These are phyloP conservation scores for Camptogramma bilineatum DNA, from an alignment of 2,888 invertebrate species.

Conservation along the genomic window DNA sequence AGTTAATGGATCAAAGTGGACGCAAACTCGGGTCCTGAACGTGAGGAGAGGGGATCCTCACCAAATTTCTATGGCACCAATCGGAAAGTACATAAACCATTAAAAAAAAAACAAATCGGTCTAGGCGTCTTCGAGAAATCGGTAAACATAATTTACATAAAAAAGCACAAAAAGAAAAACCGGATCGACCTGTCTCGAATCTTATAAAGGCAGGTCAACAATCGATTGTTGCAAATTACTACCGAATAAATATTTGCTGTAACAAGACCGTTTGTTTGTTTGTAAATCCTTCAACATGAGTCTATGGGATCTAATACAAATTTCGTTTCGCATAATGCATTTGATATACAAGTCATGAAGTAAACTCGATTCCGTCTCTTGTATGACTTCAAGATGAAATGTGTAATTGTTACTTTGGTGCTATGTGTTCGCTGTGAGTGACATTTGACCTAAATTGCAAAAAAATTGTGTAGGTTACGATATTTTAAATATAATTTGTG, in stretches of 20 bases:
- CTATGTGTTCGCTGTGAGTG: slow-evolving; percentile 24
- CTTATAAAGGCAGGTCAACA: background rate
- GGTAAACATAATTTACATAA: no score
- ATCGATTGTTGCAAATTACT: slow-evolving; percentile 19
- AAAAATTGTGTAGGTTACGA: slow-evolving; percentile 22
- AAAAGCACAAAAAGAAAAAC: no score
- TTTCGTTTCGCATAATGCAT: slow-evolving; percentile 20
- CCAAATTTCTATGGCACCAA: no score
- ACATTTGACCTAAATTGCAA: background rate
- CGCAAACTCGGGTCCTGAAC: no score
- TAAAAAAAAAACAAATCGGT: no score
- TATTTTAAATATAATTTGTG: slow-evolving; percentile 7
- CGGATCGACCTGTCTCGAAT: background rate
- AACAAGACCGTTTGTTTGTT: slow-evolving; percentile 22
- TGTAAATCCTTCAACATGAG: slow-evolving; percentile 6
- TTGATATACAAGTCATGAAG: slow-evolving; percentile 8
- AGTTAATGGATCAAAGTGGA: no score
- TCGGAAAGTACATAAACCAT: no score
- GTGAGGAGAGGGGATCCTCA: no score
- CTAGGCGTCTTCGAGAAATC: no score
- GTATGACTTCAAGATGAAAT: slow-evolving; percentile 15
- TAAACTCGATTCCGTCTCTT: background rate
- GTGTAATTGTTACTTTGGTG: slow-evolving; percentile 10
- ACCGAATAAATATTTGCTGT: slow-evolving; percentile 21
- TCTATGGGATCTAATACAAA: slow-evolving; percentile 1